Evolutionary conservation across 1,140 invertebrate species (phyloP), one percentile per base, ranked within the genome.

Genomic region (Ceratosolen solmsi): DNA sequence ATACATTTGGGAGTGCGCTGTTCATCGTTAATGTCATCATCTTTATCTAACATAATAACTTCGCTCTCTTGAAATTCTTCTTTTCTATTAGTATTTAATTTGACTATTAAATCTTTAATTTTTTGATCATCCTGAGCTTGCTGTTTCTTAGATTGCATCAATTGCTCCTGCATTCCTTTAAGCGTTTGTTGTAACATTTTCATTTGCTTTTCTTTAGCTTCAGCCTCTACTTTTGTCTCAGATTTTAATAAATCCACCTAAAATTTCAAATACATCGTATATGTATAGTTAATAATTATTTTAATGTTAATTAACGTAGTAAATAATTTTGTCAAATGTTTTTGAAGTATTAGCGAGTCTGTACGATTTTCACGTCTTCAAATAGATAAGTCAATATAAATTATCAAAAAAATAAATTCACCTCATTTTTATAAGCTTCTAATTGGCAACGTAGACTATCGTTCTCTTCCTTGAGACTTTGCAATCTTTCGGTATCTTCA

Each of bases 371-470:
- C 5, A 46, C 13, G 13, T 46, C 13, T 46, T 46, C 13, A n/a
- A 46, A 46, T 46, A 46, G 41, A 7, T 46, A 46, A 46, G 13
- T 46, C 5, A 46, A 46, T 46, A 46, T 46, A 7, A 46, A 46
- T 46, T 20, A 54, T 54, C 17, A 63, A 65, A 36, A 65, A 36
- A 36, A 20, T 20, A 36, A 60, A 75, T 71, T 27, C 83, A 96
- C 95, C 92, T 98, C 98, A 92, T 98, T 98, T 88, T 98, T 97
- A 85, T 97, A 98, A 0, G 97, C 97, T 91, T 98, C 97, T 84
- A 99, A 89, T 92, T 99, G 97, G 91, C 97, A 98, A 65, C 96
- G 94, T 46, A 99, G 92, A 85, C 95, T 96, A 84, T 98, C 97
- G 89, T 98, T 98, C 88, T 98, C 97, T 83, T 97, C 96, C 93